Percentiles rank a stretch among this genome's conserved stretches.
Evolutionary conservation across 2,797 vertebrate genomes (phyloP).

Genomic region (Myotis planiceps): DNA sequence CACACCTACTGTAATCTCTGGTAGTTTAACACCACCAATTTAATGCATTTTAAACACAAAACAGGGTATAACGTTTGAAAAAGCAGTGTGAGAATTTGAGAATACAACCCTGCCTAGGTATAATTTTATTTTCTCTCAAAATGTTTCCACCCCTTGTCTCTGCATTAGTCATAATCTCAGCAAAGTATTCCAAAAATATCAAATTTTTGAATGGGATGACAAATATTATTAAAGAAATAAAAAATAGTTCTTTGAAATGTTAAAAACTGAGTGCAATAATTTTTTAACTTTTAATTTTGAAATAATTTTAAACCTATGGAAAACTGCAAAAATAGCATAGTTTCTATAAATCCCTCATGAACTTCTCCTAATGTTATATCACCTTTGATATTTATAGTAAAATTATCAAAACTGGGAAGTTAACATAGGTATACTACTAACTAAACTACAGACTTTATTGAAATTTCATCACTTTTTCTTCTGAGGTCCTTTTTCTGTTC

Average conservation of each 20-base stretch:
- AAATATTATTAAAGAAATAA: conserved; percentile 4
- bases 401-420: background rate
- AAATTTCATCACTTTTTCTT: background rate
- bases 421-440: background rate
- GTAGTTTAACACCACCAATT: background rate
- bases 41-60: conserved; percentile 37
- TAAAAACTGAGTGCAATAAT: background rate
- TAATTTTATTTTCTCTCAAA: background rate
- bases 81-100: background rate
- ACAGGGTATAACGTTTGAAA: background rate
- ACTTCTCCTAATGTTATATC: background rate
- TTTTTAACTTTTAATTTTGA: background rate
- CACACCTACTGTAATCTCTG: background rate
- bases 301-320: background rate
- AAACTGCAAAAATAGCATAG: background rate
- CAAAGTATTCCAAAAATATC: background rate
- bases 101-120: background rate
- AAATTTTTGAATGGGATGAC: background rate
- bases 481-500: background rate
- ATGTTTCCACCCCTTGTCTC: background rate
- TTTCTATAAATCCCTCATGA: background rate
- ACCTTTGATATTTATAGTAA: background rate
- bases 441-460: background rate
- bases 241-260: background rate
- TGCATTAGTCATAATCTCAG: background rate